A percentile compares a stretch with the other conserved stretches of the same genome.
Conservation (phyloP, 2,888 invertebrate species). For the Drosophila formosana region DNA sequence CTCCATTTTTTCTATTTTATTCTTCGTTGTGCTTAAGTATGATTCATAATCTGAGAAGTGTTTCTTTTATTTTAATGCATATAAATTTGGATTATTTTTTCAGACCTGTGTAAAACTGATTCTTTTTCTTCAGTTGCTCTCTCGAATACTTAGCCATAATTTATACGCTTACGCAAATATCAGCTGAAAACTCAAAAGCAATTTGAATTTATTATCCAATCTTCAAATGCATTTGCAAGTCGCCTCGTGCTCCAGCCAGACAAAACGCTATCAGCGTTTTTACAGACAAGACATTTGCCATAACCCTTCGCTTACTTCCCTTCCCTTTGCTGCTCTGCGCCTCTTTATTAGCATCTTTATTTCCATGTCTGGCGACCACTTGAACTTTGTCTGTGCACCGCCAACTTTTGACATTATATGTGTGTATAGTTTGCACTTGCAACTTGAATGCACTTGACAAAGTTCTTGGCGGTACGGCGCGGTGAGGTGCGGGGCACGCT, state of each 20-base stretch:
- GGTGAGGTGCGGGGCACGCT: conserved; percentile 15
- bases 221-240: conserved; percentile 34
- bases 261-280: conserved; percentile 26
- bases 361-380: conserved; percentile 67
- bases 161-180: conserved; percentile 8
- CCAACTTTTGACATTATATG: conserved; percentile 54
- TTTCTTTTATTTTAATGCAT: neutral
- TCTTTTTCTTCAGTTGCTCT: neutral
- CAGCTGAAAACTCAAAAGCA: conserved; percentile 5
- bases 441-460: conserved; percentile 61
- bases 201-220: conserved; percentile 49
- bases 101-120: too few relatives aligned
- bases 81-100: too few relatives aligned
- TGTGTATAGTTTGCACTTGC: conserved; percentile 42
- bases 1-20: neutral
- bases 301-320: neutral
- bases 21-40: neutral
- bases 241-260: conserved; percentile 7
- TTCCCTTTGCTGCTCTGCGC: neutral
- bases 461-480: conserved; percentile 21
- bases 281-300: neutral
- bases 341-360: conserved; percentile 73
- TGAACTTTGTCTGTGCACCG: conserved; percentile 72
- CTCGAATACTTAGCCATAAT: neutral
- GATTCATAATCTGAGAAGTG: neutral